Percentiles rank a stretch among this genome's conserved stretches.
Conservation (phyloP, 2,888 invertebrate genomes). For the Ypsolopha scabrella region DNA sequence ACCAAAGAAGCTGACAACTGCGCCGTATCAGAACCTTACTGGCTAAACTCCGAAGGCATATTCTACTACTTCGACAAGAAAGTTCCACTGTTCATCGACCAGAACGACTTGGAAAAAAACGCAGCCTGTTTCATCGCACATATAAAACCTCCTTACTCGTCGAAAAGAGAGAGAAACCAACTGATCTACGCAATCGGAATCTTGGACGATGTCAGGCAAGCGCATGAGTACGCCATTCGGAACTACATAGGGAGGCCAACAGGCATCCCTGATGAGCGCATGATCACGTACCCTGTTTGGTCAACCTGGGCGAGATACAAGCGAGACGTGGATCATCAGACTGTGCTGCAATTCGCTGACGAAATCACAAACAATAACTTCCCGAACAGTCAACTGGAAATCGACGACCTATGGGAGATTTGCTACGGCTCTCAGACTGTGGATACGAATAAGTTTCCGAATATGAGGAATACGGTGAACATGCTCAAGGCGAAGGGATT, state of each 20-base stretch:
- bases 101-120: conserved; percentile 60
- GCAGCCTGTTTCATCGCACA: conserved; percentile 65
- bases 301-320: conserved; percentile 76
- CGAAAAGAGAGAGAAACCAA: conserved; percentile 39
- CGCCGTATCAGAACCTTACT: conserved; percentile 72
- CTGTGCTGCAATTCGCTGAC: conserved; percentile 59
- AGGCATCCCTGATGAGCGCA: conserved; percentile 64
- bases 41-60: conserved; percentile 76
- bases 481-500: conserved; percentile 53
- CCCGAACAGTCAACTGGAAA: conserved; percentile 68
- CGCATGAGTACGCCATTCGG: conserved; percentile 72
- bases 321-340: conserved; percentile 56
- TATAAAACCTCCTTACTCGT: conserved; percentile 56
- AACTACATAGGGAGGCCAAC: conserved; percentile 70
- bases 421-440: conserved; percentile 73
- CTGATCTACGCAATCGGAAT: conserved; percentile 74
- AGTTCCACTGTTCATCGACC: conserved; percentile 76
- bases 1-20: conserved; percentile 69
- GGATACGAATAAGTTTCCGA: conserved; percentile 60
- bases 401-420: conserved; percentile 76
- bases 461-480: conserved; percentile 58
- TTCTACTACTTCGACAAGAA: conserved; percentile 73
- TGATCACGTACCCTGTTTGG: conserved; percentile 74
- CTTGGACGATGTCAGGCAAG: conserved; percentile 63
- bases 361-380: conserved; percentile 61